Conservation (phyloP, 2,888 invertebrate genomes). For the Diplolepis rosae region DNA sequence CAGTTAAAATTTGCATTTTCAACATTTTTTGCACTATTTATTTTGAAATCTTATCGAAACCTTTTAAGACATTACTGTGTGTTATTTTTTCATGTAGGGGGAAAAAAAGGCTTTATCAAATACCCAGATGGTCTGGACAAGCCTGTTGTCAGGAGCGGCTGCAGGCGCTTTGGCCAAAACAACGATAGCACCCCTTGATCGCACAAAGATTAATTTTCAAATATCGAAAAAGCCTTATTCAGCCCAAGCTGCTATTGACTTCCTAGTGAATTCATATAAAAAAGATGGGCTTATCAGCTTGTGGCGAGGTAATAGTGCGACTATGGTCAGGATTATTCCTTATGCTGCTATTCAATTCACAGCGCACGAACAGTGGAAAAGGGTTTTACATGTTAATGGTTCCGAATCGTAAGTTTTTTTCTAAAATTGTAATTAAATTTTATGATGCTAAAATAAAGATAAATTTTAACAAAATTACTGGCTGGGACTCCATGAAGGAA, state of each 20-base stretch:
- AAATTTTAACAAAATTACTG: background rate
- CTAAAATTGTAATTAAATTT: slow-evolving; percentile 28
- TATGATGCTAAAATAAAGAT: background rate
- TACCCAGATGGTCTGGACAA: slow-evolving; percentile 82
- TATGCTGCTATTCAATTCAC: slow-evolving; percentile 99
- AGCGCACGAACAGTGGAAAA: slow-evolving; percentile 97
- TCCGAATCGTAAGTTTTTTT: slow-evolving; percentile 75
- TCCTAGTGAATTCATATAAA: slow-evolving; percentile 81
- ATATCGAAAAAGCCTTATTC: slow-evolving; percentile 85
- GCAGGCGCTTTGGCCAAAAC: slow-evolving; percentile 98
- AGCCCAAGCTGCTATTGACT: slow-evolving; percentile 81
- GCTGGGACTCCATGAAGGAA: too few species aligned
- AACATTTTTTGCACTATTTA: too few species aligned
- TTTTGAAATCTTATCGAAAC: too few species aligned
- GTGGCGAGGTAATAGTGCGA: slow-evolving; percentile 99
- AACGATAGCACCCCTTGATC: slow-evolving; percentile 95
- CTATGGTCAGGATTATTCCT: slow-evolving; percentile 97
- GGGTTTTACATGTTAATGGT: slow-evolving; percentile 83
- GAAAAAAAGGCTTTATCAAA: slow-evolving; percentile 67
- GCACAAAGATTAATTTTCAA: slow-evolving; percentile 99
- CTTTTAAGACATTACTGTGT: too few species aligned
- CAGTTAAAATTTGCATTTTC: too few species aligned
- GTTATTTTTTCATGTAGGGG: slow-evolving; percentile 33
- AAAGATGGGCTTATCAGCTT: slow-evolving; percentile 88
- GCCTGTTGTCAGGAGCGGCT: slow-evolving; percentile 91